A percentile compares a stretch with the other conserved stretches of the same genome.
Conservation (phyloP, 1,140 invertebrate species). For the Trichonephila clavata region DNA sequence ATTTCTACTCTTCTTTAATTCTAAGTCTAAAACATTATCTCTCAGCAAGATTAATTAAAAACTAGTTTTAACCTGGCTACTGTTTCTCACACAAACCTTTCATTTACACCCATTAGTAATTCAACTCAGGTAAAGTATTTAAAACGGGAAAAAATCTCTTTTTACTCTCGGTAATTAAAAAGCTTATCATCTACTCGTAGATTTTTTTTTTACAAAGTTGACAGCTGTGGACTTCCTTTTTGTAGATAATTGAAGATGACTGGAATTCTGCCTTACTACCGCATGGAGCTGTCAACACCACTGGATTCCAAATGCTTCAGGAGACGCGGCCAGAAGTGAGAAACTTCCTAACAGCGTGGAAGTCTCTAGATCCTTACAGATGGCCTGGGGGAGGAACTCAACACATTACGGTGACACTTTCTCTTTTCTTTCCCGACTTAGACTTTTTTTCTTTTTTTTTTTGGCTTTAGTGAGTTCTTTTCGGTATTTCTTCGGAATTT, state of each 20-base stretch:
- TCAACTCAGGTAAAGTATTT: too few species aligned
- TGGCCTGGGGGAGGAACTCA: slow-evolving; percentile 85
- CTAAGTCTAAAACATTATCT: too few species aligned
- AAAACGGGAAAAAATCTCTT: not conserved
- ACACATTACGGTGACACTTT: slow-evolving; percentile 69
- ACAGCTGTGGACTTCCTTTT: not conserved
- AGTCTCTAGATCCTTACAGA: slow-evolving; percentile 79
- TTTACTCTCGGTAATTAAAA: slow-evolving; percentile 79
- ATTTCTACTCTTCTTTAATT: too few species aligned
- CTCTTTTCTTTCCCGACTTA: slow-evolving; percentile 1
- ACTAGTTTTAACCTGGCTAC: too few species aligned
- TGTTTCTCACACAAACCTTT: too few species aligned
- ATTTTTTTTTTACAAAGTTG: not conserved
- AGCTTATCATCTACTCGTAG: not conserved
- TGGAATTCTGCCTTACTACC: slow-evolving; percentile 94
- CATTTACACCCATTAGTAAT: too few species aligned
- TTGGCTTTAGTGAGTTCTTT: not conserved
- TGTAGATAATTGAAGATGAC: slow-evolving; percentile 93
- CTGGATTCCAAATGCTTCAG: slow-evolving; percentile 94
- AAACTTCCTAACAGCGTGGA: slow-evolving; percentile 85
- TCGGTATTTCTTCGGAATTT: slow-evolving; percentile 7
- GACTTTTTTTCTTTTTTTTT: not conserved
- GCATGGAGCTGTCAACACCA: slow-evolving; percentile 97
- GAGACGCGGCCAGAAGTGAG: slow-evolving; percentile 72
- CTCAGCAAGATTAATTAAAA: too few species aligned